Evolutionary conservation across 1,140 invertebrate genomes (phyloP), one percentile per base, ranked within the genome.

Genomic region (Aphelenchoides fujianensis): DNA sequence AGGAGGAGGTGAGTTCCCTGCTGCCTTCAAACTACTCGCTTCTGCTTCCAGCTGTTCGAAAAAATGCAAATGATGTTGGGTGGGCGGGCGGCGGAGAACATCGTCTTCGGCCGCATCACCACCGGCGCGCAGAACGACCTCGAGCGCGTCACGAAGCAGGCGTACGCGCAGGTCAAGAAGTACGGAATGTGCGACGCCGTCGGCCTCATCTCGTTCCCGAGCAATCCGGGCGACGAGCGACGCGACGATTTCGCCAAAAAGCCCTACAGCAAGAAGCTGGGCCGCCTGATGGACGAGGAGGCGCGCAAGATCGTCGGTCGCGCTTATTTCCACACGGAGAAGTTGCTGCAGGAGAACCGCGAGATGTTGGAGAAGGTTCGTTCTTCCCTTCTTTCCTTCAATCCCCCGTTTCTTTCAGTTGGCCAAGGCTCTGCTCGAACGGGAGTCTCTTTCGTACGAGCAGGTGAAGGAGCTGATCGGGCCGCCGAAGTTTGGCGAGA

Each of bases 91-190:
- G 93, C 95, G 0, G 95, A 98, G 85, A 90, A 90, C 67, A 84
- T 97, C 57, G 90, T 89, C 1, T 97, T 97, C 81, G 93, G 95
- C 78, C 81, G 89, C 35, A 90, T 95, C 2, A 94, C 94, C 0
- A 94, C 93, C 41, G 93, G 93, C 0, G 94, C 94, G 0, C 90
- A 96, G 86, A 93, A 96, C 85, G 95, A 98, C 85, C 87, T 98
- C 31, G 89, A 95, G 76, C 95, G 93, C 48, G 78, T 82, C n/a
- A 84, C 81, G 0, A 92, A 95, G 85, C 92, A 96, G 82, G 95
- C 96, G 0, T 97, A 96, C 84, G 89, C 90, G 3, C 89, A 89
- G 85, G 88, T 91, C 71, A 85, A 84, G 62, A 61, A 78, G 54
- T 97, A 90, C 86, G 95, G 95, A 19, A 98, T 98, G 94, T 94